Conservation (phyloP, 2,113 vertebrate genomes). For the Anhinga anhinga region DNA sequence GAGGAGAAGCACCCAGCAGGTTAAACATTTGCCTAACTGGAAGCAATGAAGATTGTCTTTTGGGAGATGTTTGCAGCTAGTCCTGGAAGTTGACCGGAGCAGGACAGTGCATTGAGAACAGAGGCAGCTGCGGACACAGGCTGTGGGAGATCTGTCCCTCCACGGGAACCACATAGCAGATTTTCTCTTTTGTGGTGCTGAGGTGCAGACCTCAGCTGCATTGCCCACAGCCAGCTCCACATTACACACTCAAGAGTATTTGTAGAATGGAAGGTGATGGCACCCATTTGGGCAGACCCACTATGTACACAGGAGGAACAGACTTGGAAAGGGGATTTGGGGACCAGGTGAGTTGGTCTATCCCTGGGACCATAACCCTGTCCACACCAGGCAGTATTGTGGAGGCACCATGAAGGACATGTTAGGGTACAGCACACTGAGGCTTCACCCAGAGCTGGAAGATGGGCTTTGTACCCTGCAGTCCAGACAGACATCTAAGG, state of each 20-base stretch:
- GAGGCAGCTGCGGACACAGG: background rate
- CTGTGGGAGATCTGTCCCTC: background rate
- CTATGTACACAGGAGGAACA: background rate
- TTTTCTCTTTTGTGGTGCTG: background rate
- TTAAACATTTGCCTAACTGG: background rate
- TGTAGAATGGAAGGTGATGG: background rate
- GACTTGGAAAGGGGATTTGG: background rate
- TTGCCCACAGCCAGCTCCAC: background rate
- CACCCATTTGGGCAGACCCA: rapidly evolving
- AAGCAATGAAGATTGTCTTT: background rate
- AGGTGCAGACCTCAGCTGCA: background rate
- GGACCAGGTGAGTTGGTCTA: background rate
- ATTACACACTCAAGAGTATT: rapidly evolving
- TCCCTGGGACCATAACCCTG: background rate
- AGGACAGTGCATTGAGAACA: background rate
- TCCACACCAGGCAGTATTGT: background rate
- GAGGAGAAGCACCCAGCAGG: background rate
- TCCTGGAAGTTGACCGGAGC: background rate
- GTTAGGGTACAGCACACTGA: background rate
- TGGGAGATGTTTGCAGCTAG: background rate
- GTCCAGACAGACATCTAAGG: background rate
- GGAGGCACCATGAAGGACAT: background rate
- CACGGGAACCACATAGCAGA: background rate
- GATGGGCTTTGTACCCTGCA: background rate
- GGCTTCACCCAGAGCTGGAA: background rate